These are phyloP conservation scores for Microplitis deprimator DNA, from an alignment of 2,888 invertebrate species.

Conservation along the genomic window DNA sequence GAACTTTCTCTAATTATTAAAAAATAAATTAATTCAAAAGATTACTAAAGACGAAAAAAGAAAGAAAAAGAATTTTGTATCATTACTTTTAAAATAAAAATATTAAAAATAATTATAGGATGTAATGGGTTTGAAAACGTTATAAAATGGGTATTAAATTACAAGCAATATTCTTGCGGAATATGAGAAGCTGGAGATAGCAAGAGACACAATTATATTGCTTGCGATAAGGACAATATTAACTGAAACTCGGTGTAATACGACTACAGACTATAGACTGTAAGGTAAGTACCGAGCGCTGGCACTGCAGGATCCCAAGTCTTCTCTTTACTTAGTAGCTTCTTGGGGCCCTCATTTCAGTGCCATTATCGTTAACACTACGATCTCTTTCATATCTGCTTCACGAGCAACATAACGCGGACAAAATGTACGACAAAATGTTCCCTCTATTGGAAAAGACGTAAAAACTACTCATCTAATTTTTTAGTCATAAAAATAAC, in stretches of 20 bases:
- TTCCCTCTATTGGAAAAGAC: neutral
- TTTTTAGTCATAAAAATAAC: neutral
- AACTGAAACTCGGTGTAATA: slow-evolving; percentile 18
- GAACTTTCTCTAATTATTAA: too few species aligned
- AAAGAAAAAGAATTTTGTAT: too few species aligned
- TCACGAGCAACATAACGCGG: slow-evolving; percentile 37
- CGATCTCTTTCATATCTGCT: slow-evolving; percentile 35
- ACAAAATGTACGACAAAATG: slow-evolving; percentile 17
- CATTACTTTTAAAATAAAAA: too few species aligned
- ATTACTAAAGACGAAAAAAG: too few species aligned
- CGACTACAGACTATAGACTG: neutral
- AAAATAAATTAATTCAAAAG: too few species aligned
- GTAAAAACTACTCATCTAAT: neutral
- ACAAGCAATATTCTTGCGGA: slow-evolving; percentile 17
- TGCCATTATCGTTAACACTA: slow-evolving; percentile 48
- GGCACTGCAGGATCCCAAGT: neutral
- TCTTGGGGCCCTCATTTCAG: slow-evolving; percentile 23
- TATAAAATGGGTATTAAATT: slow-evolving; percentile 5
- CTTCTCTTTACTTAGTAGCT: neutral
- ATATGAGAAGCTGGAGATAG: neutral
- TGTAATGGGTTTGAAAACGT: neutral
- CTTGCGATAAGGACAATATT: slow-evolving; percentile 29
- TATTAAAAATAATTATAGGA: too few species aligned
- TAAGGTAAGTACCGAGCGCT: neutral
- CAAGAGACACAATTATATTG: slow-evolving; percentile 16